phyloP scores from a whole-genome alignment of 1,140 invertebrate genomes.

The Plectrocnemia conspersa region DNA sequence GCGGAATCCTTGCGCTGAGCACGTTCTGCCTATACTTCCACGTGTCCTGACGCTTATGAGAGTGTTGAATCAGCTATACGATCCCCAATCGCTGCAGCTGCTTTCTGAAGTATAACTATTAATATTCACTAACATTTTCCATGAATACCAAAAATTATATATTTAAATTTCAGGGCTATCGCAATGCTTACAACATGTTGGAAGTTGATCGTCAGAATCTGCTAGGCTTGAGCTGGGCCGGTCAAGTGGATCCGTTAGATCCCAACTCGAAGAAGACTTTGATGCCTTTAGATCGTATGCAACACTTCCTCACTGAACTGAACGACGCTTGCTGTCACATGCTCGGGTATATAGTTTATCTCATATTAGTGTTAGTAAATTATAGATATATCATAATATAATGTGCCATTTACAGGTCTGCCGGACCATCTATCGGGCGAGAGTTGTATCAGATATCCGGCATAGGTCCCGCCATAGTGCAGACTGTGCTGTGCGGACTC shows the following conservation, averaged over 20 bases:
- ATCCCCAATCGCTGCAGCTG: constrained; percentile 57
- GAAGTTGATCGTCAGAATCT: constrained; percentile 67
- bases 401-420: constrained; percentile 52
- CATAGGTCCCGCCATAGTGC: constrained; percentile 56
- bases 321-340: constrained; percentile 75
- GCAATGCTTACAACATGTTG: constrained; percentile 62
- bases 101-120: constrained; percentile 53
- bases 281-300: constrained; percentile 71
- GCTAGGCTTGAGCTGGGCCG: constrained; percentile 53
- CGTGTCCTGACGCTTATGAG: constrained; percentile 70
- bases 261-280: constrained; percentile 44
- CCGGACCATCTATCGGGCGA: constrained; percentile 71
- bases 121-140: neutral
- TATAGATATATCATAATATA: constrained; percentile 23
- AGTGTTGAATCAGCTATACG: constrained; percentile 75
- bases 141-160: neutral
- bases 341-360: constrained; percentile 52
- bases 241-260: constrained; percentile 46
- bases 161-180: constrained; percentile 56
- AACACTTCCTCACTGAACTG: constrained; percentile 66
- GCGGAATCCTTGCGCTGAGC: constrained; percentile 77
- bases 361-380: constrained; percentile 4
- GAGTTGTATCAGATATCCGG: constrained; percentile 74
- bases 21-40: constrained; percentile 73
- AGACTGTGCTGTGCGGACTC: constrained; percentile 61